A percentile compares a stretch with the other conserved stretches of the same genome.
Conservation (phyloP, 2,888 invertebrate species). For the Nomada goodeniana region DNA sequence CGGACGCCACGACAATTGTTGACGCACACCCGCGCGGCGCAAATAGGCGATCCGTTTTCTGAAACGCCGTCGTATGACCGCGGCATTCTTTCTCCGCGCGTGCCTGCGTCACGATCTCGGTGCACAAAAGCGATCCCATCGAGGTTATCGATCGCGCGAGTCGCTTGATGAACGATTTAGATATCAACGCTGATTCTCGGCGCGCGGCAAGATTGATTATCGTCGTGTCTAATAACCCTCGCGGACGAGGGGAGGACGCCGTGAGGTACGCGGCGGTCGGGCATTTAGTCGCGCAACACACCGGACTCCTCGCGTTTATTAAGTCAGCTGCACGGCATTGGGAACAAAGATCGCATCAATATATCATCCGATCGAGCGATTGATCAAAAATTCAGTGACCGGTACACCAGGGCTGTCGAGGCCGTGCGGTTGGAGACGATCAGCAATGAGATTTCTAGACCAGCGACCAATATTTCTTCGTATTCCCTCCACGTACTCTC, state of each 20-base stretch:
- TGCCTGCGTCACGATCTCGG: conserved; percentile 57
- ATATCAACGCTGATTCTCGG: conserved; percentile 61
- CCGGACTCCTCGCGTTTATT: conserved; percentile 45
- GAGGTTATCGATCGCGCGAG: conserved; percentile 57
- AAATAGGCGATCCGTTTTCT: conserved; percentile 62
- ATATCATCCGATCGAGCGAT: conserved; percentile 50
- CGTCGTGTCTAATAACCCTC: conserved; percentile 62
- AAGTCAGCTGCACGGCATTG: conserved; percentile 36
- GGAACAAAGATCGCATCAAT: conserved; percentile 41
- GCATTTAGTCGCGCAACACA: conserved; percentile 46
- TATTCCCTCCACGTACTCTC: conserved; percentile 55
- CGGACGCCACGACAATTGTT: conserved; percentile 48
- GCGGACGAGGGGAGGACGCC: conserved; percentile 51
- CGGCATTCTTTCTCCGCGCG: conserved; percentile 58
- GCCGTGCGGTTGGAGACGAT: conserved; percentile 37
- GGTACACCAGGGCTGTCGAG: background rate
- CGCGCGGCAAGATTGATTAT: conserved; percentile 68
- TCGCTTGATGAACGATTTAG: conserved; percentile 67
- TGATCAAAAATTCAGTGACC: conserved; percentile 56
- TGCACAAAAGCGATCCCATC: conserved; percentile 53
- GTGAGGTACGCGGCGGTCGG: conserved; percentile 49
- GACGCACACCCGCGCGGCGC: conserved; percentile 42
- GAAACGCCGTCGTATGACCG: conserved; percentile 58
- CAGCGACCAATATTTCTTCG: conserved; percentile 61
- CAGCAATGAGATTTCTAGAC: conserved; percentile 64